Evolutionary conservation across 1,140 invertebrate genomes (phyloP), one percentile per base, ranked within the genome.

Genomic region (Heterodera carotae): DNA sequence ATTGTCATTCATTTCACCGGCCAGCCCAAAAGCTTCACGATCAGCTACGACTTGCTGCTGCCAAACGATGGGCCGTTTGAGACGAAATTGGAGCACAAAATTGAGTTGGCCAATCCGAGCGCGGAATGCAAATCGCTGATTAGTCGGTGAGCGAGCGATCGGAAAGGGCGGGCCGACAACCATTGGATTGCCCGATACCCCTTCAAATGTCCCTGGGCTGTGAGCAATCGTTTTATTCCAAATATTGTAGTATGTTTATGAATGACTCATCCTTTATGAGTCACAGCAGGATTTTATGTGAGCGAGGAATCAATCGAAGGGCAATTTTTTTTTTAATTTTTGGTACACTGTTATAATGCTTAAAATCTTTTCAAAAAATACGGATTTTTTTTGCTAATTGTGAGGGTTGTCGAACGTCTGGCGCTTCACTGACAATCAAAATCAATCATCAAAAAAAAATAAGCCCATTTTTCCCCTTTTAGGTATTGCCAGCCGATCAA

Each of bases 31-130:
- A 59, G 71, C 36, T 59, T 56, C 33, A 29, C 25, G 12, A 74
- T 74, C 2, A 60, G 29, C 25, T 74, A 74, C 56, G 36, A 74
- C 53, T 56, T 74, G 5, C 18, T 33, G 3, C 53, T 74, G 59
- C 71, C 64, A 34, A 6, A 27, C 12, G 8, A 56, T 36, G 71
- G 64, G 22, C 48, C 43, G 15, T 56, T 56, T 10, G 64, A 74
- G 25, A 27, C 66, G 25, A 25, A 27, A 2, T 1, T 34, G 3
- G 71, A 74, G 64, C 36, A 74, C 27, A 74, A 74, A 25, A 74
- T 74, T 34, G 71, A 74, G 64, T 22, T 74, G 64, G 31, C 48
- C 64, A 74, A 74, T 62, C 56, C 71, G 64, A 74, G 48, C 12
- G 31, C 71, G 12, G 71, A 74, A 34, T 27, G 66, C 12, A 25